Percentiles rank a stretch among this genome's conserved stretches.
Conservation (phyloP, 2,888 invertebrate genomes). For the Eucriotettix oculatus region DNA sequence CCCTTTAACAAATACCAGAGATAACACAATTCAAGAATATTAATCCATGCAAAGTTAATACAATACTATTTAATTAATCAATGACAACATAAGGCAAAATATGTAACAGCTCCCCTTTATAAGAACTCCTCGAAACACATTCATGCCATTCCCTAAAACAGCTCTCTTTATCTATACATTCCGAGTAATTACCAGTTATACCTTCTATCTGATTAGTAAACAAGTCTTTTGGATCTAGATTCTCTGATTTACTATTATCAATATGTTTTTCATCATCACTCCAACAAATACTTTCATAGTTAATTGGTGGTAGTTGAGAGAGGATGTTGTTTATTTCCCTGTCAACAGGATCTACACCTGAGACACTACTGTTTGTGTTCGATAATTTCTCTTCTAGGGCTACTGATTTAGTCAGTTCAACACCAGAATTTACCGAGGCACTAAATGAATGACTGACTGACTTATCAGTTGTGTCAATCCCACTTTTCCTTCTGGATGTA, state of each 20-base stretch:
- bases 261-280: constrained; percentile 19
- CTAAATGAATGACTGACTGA: too few relatives aligned
- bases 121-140: constrained; percentile 55
- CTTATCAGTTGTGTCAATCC: too few relatives aligned
- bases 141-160: constrained; percentile 84
- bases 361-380: too few relatives aligned
- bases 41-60: too few relatives aligned
- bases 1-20: too few relatives aligned
- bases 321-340: constrained; percentile 27
- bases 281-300: constrained; percentile 37
- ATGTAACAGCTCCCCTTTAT: constrained; percentile 63
- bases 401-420: too few relatives aligned
- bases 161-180: constrained; percentile 16
- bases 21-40: too few relatives aligned
- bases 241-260: constrained; percentile 31
- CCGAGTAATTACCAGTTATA: constrained; percentile 38
- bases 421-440: too few relatives aligned
- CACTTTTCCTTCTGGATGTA: constrained; percentile 23
- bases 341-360: neutral
- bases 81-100: constrained; percentile 95
- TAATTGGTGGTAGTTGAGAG: constrained; percentile 43
- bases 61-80: constrained; percentile 41
- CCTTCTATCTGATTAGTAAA: constrained; percentile 21
- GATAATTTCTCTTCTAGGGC: too few relatives aligned
- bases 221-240: constrained; percentile 14